A percentile compares a stretch with the other conserved stretches of the same genome.
Conservation (phyloP, 2,113 vertebrate genomes). For the Oreocharis arfaki region DNA sequence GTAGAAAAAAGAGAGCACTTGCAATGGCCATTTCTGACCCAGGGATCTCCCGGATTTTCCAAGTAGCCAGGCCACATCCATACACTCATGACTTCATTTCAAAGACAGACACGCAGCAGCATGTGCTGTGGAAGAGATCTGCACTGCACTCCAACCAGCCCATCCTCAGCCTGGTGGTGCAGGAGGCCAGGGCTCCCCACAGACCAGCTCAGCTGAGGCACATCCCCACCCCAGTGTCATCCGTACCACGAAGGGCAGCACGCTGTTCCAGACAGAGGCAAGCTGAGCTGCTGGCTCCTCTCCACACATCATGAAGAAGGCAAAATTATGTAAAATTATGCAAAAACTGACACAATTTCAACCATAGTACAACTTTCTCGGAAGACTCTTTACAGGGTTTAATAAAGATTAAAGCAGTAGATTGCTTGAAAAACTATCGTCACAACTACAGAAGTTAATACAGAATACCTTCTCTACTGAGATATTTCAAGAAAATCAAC, state of each 20-base stretch:
- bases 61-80: not conserved
- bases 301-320: not conserved
- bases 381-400: not conserved
- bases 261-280: accelerated
- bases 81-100: not conserved
- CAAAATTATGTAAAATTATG: not conserved
- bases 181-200: not conserved
- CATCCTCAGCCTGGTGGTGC: not conserved
- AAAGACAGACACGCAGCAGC: not conserved
- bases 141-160: accelerated
- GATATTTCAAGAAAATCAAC: not conserved
- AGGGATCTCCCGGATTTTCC: not conserved
- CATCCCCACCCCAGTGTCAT: no score
- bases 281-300: not conserved
- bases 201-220: accelerated
- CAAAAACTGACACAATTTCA: not conserved
- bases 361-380: not conserved
- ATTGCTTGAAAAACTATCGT: not conserved
- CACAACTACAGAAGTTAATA: not conserved
- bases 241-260: accelerated
- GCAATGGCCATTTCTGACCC: not conserved
- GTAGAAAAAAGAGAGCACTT: not conserved
- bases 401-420: not conserved
- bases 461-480: not conserved
- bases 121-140: not conserved